Evolutionary conservation across 2,888 invertebrate genomes (phyloP), one percentile per base, ranked within the genome.

Genomic region (Drosophila melanosoma): DNA sequence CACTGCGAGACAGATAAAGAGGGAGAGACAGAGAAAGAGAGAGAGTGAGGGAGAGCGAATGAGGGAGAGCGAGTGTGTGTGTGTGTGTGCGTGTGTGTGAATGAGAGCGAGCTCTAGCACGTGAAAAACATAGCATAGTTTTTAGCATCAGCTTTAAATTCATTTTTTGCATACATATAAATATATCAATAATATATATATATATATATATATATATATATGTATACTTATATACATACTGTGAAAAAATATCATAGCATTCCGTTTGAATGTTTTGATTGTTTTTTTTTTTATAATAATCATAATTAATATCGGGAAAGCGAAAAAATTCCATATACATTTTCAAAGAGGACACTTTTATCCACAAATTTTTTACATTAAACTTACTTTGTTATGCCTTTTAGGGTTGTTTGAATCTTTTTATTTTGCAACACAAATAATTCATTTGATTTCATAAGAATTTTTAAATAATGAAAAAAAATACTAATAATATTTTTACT

Each of bases 71-170:
- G n/a, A 4, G 40, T 8, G 20, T 33, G 42, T 1, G 51, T 15
- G 49, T 15, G 60, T n/a, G 38, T 6, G 23, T 26, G 51, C 0
- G 42, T 63, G 52, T 10, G 49, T 36, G 49, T 11, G 64, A 15
- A 33, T 2, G 45, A 29, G 65, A 10, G 35, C 45, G 56, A 56
- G 56, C n/a, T 3, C 15, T 12, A 67, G 72, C 81, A 80, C 72
- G 78, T 80, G 78, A 80, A 68, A 71, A 69, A 56, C 72, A 57
- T 65, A 62, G 89, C 79, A 74, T 75, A 79, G 82, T 79, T 74
- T 69, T 59, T 49, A 74, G 79, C 71, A 54, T 42, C 80, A 72
- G 80, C 74, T 82, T 84, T 79, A 75, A 77, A 82, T 84, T 87
- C 74, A 89, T 83, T 79, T 73, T 65, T 57, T 38, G 48, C 60